A percentile compares a stretch with the other conserved stretches of the same genome.
Conservation (phyloP, 2,113 vertebrate species). For the Anoplopoma fimbria region DNA sequence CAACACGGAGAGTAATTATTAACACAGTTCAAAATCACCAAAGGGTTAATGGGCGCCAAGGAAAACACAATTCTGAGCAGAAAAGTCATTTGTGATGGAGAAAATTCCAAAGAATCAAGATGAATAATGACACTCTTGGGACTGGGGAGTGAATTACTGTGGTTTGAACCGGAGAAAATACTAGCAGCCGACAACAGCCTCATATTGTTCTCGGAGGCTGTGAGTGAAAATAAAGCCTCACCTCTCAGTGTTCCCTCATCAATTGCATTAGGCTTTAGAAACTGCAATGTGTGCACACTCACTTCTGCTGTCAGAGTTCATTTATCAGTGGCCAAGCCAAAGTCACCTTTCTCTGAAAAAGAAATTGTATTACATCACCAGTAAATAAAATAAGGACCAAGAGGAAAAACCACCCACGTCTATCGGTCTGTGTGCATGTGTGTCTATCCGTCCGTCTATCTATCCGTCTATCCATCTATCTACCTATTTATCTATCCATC, state of each 20-base stretch:
- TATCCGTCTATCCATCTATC: too few species aligned
- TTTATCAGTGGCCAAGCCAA: constrained; percentile 58
- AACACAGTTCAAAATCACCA: background rate
- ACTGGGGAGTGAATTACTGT: constrained; percentile 9
- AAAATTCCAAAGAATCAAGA: constrained; percentile 24
- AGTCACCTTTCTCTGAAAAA: constrained; percentile 57
- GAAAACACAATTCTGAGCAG: background rate
- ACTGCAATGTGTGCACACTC: constrained; percentile 53
- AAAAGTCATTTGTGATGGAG: constrained; percentile 1
- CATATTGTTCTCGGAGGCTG: constrained; percentile 16
- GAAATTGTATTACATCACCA: constrained; percentile 45
- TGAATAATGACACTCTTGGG: background rate
- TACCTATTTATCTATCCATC: too few species aligned
- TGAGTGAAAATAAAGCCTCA: constrained; percentile 48
- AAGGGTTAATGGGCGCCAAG: background rate
- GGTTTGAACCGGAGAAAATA: background rate
- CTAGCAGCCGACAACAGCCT: background rate
- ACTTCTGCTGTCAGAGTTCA: constrained; percentile 54
- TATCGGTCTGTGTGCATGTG: background rate
- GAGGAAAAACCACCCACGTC: constrained; percentile 11
- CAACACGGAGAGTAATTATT: background rate
- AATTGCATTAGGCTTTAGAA: constrained; percentile 61
- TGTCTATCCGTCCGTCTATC: too few species aligned
- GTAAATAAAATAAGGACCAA: constrained; percentile 60
- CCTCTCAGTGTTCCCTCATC: constrained; percentile 57